Conservation (phyloP, 37 sponge, comb jelly and placozoan genomes). For the Chondrosia reniformis region DNA sequence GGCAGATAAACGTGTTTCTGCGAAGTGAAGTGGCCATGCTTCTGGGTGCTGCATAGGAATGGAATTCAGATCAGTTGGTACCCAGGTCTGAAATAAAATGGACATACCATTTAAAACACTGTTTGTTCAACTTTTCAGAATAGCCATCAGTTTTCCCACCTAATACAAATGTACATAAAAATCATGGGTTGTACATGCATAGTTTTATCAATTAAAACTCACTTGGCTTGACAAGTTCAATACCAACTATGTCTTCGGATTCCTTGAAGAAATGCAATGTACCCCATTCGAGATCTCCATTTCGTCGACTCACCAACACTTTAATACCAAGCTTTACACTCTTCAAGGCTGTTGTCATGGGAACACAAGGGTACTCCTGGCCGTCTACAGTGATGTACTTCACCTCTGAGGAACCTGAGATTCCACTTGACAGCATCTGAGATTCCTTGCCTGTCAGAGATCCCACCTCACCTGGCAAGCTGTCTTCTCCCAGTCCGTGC, state of each 20-base stretch:
- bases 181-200: background rate
- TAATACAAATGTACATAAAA: background rate
- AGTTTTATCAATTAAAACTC: background rate
- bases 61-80: background rate
- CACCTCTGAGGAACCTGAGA: background rate
- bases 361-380: background rate
- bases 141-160: conserved; percentile 10
- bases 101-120: conserved; percentile 13
- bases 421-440: background rate
- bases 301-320: conserved; percentile 1
- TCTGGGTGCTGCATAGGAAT: background rate
- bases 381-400: background rate
- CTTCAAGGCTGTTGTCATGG: background rate
- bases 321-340: background rate
- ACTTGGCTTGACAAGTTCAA: conserved; percentile 3
- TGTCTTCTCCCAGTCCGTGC: no score
- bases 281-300: background rate
- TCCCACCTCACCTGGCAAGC: background rate
- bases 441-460: background rate
- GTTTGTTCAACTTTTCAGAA: conserved; percentile 13
- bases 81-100: background rate
- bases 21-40: background rate
- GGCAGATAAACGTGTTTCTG: background rate
- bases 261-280: background rate
- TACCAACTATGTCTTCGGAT: background rate